These are phyloP conservation scores for Lepilemur ruficaudatus DNA, from an alignment of 2,797 vertebrate genomes.

Conservation along the genomic window DNA sequence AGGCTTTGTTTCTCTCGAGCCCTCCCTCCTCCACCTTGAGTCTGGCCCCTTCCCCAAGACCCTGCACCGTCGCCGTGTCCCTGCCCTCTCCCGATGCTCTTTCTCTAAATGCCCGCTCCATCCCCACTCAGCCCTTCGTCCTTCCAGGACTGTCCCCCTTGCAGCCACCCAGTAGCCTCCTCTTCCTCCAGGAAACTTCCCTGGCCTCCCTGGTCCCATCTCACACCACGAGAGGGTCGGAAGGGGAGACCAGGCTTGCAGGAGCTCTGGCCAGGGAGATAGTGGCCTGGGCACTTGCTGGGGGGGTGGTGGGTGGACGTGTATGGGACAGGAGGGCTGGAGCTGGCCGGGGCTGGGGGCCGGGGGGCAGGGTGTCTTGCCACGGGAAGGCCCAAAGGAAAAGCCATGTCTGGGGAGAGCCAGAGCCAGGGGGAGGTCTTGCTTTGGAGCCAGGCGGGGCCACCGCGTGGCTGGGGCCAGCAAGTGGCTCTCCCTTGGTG, in stretches of 20 bases:
- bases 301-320: too few relatives aligned
- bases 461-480: accelerated
- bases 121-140: not conserved
- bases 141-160: not conserved
- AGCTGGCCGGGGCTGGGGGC: not conserved
- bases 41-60: not conserved
- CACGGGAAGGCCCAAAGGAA: not conserved
- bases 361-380: not conserved
- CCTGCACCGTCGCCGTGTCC: accelerated
- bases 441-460: not conserved
- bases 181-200: not conserved
- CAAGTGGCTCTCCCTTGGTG: accelerated
- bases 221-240: not conserved
- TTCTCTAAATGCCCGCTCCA: not conserved
- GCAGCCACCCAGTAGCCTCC: not conserved
- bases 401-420: not conserved
- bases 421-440: not conserved
- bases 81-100: not conserved
- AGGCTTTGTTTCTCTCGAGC: accelerated
- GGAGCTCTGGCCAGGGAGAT: accelerated
- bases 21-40: accelerated
- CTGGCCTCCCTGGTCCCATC: not conserved
- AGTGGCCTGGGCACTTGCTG: not conserved
- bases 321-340: not conserved
- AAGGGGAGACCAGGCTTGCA: not conserved